phyloP scores from a whole-genome alignment of 2,888 invertebrate species.

The Phalangium opilio region DNA sequence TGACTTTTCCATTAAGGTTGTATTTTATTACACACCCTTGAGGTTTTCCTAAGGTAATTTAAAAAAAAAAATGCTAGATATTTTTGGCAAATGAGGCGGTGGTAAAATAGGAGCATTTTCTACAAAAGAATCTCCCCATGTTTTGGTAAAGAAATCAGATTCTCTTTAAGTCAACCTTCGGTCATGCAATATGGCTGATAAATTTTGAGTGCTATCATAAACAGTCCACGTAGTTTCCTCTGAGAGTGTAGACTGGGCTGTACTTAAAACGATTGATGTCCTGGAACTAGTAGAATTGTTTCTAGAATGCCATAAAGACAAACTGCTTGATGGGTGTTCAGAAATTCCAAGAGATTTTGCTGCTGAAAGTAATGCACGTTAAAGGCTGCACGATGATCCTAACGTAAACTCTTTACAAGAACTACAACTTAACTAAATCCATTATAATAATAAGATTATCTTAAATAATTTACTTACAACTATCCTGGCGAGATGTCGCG shows the following conservation, averaged over 20 bases:
- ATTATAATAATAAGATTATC: no score
- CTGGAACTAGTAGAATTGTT: no score
- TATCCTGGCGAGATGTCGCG: background rate
- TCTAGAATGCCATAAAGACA: no score
- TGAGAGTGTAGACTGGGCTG: background rate
- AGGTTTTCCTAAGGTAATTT: slow-evolving; percentile 59
- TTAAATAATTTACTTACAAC: no score
- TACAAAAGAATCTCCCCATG: slow-evolving; percentile 91
- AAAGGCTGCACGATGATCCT: no score
- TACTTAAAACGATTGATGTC: no score
- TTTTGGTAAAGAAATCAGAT: slow-evolving; percentile 82
- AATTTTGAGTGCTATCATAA: slow-evolving; percentile 79
- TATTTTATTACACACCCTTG: background rate
- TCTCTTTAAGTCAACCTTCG: slow-evolving; percentile 64
- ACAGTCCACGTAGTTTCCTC: slow-evolving; percentile 49
- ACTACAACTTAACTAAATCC: no score
- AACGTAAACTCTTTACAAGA: no score
- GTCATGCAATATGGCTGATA: slow-evolving; percentile 89
- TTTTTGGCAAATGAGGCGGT: slow-evolving; percentile 65
- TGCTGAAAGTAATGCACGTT: no score
- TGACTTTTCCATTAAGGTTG: background rate
- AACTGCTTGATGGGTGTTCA: no score
- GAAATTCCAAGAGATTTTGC: no score
- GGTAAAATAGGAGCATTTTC: slow-evolving; percentile 57
- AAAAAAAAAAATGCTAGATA: slow-evolving; percentile 78